phyloP scores from a whole-genome alignment of 2,113 vertebrate genomes.

The Propithecus coquereli region DNA sequence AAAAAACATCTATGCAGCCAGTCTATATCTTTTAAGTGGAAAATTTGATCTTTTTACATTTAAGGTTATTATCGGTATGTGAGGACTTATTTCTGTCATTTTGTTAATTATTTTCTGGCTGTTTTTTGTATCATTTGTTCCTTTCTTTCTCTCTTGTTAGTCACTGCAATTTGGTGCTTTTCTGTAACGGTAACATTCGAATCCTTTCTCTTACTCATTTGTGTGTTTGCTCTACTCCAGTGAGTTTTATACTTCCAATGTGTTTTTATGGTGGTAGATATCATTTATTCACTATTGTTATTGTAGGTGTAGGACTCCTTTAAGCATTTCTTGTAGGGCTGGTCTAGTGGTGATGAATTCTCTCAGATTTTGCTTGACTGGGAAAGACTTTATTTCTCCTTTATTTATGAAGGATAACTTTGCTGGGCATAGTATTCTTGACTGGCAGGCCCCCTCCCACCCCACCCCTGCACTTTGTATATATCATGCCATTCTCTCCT shows the following conservation, averaged over 20 bases:
- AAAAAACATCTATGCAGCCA: not conserved
- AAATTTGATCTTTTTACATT: not conserved
- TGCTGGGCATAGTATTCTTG: not conserved
- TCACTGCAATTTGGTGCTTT: not conserved
- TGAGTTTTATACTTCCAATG: not conserved
- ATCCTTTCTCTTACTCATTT: not conserved
- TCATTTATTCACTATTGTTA: not conserved
- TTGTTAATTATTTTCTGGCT: not conserved
- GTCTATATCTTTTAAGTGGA: not conserved
- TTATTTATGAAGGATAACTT: not conserved
- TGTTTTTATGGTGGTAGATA: not conserved
- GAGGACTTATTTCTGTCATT: not conserved
- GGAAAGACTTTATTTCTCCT: not conserved
- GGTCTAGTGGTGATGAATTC: not conserved
- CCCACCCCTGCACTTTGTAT: not conserved
- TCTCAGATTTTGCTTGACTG: not conserved
- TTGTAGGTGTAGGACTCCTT: not conserved
- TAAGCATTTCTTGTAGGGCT: not conserved
- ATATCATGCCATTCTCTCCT: not conserved
- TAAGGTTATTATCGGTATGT: not conserved
- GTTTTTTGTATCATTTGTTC: not conserved
- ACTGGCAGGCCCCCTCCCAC: not conserved
- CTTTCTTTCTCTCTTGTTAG: not conserved
- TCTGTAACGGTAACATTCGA: not conserved
- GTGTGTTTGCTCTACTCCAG: not conserved